Base-by-base conservation (phyloP, 2,113 vertebrate genomes). In the Hemibagrus wyckioides region DNA sequence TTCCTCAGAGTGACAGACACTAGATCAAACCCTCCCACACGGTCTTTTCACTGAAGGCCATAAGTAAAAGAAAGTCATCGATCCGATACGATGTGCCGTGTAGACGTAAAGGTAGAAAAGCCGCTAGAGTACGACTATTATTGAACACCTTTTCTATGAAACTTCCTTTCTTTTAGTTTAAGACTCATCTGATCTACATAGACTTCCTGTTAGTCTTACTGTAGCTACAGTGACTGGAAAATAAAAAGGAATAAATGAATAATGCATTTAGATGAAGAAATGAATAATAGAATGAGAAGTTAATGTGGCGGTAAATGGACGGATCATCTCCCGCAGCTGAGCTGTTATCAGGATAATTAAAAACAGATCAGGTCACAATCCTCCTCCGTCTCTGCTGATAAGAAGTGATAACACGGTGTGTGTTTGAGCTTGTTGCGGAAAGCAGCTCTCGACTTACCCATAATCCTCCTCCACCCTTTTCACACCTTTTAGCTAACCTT, bases 21-120 rank as follows among this genome's bases (percentile, higher is more conserved):
- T 41, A 65, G 56, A 83, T 67, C 86, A 87, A 67, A 75, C 71
- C 48, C 59, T 77, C 82, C 33, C 73, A 84, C 82, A 69, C 73
- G 41, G 44, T 39, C 73, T 54, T 65, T 67, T 56, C 73, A 84
- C 33, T 25, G 19, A 52, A 5, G 44, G 1, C 59, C 41, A 23
- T 44, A 25, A 87, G 61, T 87, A 83, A 76, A 82, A 75, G 15
- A n/a, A 15, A 41, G 17, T n/a, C 21, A 83, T 82, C 41, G 50
- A 25, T 59, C 80, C 21, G 19, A 33, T 54, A 52, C 56, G 44
- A 25, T 28, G 83, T 63, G 41, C 21, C 25, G 9, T 44, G n/a
- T 15, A 7, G 9, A 15, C 79, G 59, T 56, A 48, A 69, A 50
- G 25, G n/a, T 25, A 69, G 44, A 63, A 54, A 57, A 15, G 54